phyloP scores from a whole-genome alignment of 2,888 invertebrate genomes.

The Cantharis rustica region DNA sequence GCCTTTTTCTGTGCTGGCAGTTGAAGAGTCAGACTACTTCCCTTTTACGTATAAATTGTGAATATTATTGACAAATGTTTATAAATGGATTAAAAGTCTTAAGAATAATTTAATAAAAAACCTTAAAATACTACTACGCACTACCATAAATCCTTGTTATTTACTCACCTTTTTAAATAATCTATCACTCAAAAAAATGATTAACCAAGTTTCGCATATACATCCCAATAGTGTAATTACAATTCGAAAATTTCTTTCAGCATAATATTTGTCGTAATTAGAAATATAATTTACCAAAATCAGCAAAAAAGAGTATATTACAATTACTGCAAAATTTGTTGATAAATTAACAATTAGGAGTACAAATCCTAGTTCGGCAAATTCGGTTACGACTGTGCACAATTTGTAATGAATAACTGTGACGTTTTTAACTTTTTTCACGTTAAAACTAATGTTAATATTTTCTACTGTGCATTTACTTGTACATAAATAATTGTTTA shows the following conservation, averaged over 20 bases:
- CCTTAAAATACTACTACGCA: no score
- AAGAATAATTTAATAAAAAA: no score
- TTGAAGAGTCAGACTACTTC: no score
- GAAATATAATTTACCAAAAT: background rate
- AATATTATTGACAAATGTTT: no score
- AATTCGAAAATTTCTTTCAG: background rate
- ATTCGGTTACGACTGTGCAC: background rate
- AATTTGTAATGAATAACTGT: background rate
- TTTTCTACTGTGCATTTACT: background rate
- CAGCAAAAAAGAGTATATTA: background rate
- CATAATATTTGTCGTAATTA: background rate
- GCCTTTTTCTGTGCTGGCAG: no score
- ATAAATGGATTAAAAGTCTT: no score
- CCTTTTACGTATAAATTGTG: no score
- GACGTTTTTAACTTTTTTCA: background rate
- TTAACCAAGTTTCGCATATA: background rate
- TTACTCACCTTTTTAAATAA: background rate
- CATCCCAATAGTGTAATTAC: background rate
- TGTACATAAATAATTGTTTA: background rate
- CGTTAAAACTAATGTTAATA: background rate
- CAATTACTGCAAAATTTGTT: background rate
- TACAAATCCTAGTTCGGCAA: background rate
- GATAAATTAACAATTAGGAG: background rate
- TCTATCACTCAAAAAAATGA: background rate
- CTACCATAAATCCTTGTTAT: no score